Evolutionary conservation across 2,888 invertebrate species (phyloP).

Genomic region (Eupithecia insigniata): DNA sequence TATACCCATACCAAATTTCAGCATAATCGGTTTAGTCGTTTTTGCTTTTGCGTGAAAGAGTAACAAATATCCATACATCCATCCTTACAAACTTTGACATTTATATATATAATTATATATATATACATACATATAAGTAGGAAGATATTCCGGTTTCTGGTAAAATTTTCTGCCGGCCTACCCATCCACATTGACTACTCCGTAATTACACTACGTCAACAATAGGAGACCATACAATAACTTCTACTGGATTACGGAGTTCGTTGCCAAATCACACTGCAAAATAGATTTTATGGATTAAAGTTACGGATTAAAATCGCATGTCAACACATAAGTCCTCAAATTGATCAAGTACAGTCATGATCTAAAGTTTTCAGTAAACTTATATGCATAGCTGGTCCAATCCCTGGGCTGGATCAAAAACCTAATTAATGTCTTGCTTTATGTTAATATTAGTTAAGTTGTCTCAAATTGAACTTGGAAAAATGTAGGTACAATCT

Average conservation of each 20-base stretch:
- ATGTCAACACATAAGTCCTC: slow-evolving; percentile 26
- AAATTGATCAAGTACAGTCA: neutral
- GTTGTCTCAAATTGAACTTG: neutral
- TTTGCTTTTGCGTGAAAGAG: too few relatives aligned
- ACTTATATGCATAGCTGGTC: neutral
- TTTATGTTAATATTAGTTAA: neutral
- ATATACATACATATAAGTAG: too few relatives aligned
- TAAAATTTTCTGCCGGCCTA: too few relatives aligned
- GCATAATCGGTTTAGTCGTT: too few relatives aligned
- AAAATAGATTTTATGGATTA: slow-evolving; percentile 35
- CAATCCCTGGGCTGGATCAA: too few relatives aligned
- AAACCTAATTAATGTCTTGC: too few relatives aligned
- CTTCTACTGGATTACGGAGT: slow-evolving; percentile 17
- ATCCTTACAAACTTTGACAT: too few relatives aligned
- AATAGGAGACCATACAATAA: slow-evolving; percentile 7
- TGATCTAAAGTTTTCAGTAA: neutral
- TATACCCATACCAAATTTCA: too few relatives aligned
- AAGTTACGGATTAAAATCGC: slow-evolving; percentile 31
- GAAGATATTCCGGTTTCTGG: too few relatives aligned
- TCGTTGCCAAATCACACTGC: slow-evolving; percentile 25
- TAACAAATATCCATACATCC: too few relatives aligned
- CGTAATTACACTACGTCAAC: neutral
- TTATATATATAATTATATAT: too few relatives aligned
- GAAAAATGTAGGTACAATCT: neutral
- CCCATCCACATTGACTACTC: neutral